Conservation (phyloP, 2,888 invertebrate species). For the Buathra laborator region DNA sequence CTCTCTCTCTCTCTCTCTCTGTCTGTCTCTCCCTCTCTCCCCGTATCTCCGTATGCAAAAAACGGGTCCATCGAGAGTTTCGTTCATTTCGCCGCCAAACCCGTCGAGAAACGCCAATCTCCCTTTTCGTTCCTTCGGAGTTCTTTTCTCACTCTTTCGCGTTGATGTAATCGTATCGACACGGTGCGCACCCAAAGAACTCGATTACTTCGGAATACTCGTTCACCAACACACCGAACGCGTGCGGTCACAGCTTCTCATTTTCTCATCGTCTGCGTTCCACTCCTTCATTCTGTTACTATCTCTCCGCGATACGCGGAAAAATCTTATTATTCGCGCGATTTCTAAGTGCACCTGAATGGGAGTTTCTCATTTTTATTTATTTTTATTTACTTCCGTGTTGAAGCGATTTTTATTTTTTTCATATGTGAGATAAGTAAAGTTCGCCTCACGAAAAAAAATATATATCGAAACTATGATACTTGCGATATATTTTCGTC, state of each 20-base stretch:
- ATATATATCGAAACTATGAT: too few species aligned
- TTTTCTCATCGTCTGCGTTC: conserved; percentile 17
- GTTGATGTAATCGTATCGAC: conserved; percentile 56
- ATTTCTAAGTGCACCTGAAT: neutral
- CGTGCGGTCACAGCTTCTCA: conserved; percentile 62
- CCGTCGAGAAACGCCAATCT: conserved; percentile 70
- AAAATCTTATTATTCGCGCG: neutral
- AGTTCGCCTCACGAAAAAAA: too few species aligned
- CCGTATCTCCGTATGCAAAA: conserved; percentile 38
- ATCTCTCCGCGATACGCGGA: neutral
- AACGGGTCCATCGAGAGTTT: conserved; percentile 54
- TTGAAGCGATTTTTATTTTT: too few species aligned
- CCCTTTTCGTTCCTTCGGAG: conserved; percentile 47
- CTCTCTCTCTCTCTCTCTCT: neutral
- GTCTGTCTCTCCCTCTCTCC: neutral
- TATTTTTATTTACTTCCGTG: neutral
- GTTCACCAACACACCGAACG: conserved; percentile 22
- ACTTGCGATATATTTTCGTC: too few species aligned
- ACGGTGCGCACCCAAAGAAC: conserved; percentile 64
- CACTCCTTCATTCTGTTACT: conserved; percentile 1
- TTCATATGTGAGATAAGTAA: too few species aligned
- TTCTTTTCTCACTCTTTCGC: conserved; percentile 41
- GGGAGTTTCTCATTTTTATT: neutral
- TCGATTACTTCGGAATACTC: conserved; percentile 39
- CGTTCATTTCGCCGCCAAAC: conserved; percentile 75